phyloP scores from a whole-genome alignment of 2,888 invertebrate genomes.

The Branchellion lobata region DNA sequence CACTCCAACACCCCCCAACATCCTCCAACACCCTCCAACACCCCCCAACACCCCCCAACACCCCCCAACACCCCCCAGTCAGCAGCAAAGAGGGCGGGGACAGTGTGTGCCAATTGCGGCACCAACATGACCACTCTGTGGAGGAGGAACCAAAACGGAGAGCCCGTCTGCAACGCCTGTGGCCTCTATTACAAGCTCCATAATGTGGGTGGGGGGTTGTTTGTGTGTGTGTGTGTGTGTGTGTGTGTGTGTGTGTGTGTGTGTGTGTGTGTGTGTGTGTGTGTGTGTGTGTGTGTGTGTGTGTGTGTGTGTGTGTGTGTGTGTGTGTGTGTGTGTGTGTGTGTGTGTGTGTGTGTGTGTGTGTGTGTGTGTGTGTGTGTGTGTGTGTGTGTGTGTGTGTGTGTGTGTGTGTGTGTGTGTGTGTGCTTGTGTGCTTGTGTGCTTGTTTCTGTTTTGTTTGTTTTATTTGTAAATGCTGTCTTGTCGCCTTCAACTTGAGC shows the following conservation, averaged over 20 bases:
- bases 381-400: constrained; percentile 34
- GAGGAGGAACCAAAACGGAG: constrained; percentile 93
- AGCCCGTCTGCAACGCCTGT: constrained; percentile 97
- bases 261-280: constrained; percentile 45
- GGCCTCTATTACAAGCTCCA: constrained; percentile 93
- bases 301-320: constrained; percentile 46
- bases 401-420: background rate
- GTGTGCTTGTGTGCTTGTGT: too few species aligned
- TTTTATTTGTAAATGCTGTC: too few species aligned
- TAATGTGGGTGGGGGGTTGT: constrained; percentile 45
- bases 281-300: constrained; percentile 46
- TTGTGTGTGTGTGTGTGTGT: constrained; percentile 32
- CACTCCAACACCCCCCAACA: constrained; percentile 8
- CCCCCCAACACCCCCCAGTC: constrained; percentile 48
- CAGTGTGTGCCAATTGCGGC: constrained; percentile 87
- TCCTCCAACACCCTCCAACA: background rate
- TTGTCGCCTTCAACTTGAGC: too few species aligned
- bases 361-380: constrained; percentile 39
- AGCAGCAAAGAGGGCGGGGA: constrained; percentile 52
- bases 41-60: background rate
- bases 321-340: constrained; percentile 44
- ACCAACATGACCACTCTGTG: constrained; percentile 93
- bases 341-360: constrained; percentile 33
- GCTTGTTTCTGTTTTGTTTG: too few species aligned
- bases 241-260: constrained; percentile 27